Conservation (phyloP, 2,888 invertebrate genomes). For the Crepidodera aurea region DNA sequence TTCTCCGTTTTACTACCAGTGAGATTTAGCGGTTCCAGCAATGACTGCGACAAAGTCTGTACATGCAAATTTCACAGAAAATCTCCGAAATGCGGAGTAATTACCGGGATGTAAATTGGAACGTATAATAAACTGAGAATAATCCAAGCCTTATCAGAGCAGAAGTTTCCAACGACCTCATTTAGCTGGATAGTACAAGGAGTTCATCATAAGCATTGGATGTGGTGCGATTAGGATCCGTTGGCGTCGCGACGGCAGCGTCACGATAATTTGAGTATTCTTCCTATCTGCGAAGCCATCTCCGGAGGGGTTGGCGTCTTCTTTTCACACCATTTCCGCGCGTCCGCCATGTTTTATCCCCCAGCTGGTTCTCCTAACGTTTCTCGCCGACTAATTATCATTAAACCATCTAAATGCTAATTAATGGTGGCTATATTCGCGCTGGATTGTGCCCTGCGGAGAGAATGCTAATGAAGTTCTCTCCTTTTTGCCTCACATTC, state of each 20-base stretch:
- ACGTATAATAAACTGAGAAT: slow-evolving; percentile 47
- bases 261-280: slow-evolving; percentile 55
- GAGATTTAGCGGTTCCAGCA: slow-evolving; percentile 24
- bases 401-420: slow-evolving; percentile 66
- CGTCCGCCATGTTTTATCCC: slow-evolving; percentile 57
- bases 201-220: slow-evolving; percentile 56
- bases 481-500: slow-evolving; percentile 41
- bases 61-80: slow-evolving; percentile 31
- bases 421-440: slow-evolving; percentile 64
- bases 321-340: slow-evolving; percentile 62
- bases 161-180: slow-evolving; percentile 54
- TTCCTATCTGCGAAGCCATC: slow-evolving; percentile 34
- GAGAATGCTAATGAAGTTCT: slow-evolving; percentile 62
- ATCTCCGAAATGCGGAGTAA: slow-evolving; percentile 34
- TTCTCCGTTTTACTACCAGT: slow-evolving; percentile 20
- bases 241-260: slow-evolving; percentile 39
- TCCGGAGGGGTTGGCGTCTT: slow-evolving; percentile 49
- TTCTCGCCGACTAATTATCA: slow-evolving; percentile 63
- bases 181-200: slow-evolving; percentile 48
- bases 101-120: slow-evolving; percentile 43
- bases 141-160: slow-evolving; percentile 51
- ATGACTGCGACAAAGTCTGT: slow-evolving; percentile 32
- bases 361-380: slow-evolving; percentile 58
- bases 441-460: slow-evolving; percentile 59
- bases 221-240: slow-evolving; percentile 47